These are phyloP conservation scores for Tragulus kanchil DNA, from an alignment of 2,113 vertebrate genomes.

Conservation along the genomic window DNA sequence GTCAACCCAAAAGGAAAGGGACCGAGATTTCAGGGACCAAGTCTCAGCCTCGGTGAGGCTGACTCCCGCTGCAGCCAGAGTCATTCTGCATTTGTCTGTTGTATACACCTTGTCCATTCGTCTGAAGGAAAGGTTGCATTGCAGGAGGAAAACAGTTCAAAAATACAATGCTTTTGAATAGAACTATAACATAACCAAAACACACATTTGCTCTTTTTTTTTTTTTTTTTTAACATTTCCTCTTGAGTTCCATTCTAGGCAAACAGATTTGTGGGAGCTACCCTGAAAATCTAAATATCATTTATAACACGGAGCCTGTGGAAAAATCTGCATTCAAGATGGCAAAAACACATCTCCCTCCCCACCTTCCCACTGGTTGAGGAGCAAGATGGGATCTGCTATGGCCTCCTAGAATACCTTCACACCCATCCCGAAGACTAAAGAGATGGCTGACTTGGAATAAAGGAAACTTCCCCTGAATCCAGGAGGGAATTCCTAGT, in stretches of 20 bases:
- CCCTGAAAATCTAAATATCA: constrained; percentile 22
- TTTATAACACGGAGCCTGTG: not conserved
- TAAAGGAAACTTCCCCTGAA: not conserved
- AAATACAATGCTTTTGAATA: not conserved
- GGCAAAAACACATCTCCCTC: not conserved
- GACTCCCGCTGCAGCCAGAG: no score
- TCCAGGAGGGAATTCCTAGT: not conserved
- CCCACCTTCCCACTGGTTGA: not conserved
- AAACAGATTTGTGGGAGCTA: not conserved
- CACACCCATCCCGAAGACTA: not conserved
- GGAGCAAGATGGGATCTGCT: not conserved
- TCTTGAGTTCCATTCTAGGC: not conserved
- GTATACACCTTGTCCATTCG: not conserved
- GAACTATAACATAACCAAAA: not conserved
- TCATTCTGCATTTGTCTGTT: not conserved
- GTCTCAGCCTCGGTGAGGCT: not conserved
- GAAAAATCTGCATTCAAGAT: not conserved
- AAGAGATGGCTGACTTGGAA: not conserved
- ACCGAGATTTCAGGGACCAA: not conserved
- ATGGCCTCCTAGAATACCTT: not conserved
- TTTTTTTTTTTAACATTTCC: not conserved
- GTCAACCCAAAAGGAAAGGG: not conserved
- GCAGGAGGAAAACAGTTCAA: not conserved
- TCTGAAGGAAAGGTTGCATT: not conserved
- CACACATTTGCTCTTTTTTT: no score